These are phyloP conservation scores for Spilarctia lutea DNA, from an alignment of 2,888 invertebrate genomes.

Conservation along the genomic window DNA sequence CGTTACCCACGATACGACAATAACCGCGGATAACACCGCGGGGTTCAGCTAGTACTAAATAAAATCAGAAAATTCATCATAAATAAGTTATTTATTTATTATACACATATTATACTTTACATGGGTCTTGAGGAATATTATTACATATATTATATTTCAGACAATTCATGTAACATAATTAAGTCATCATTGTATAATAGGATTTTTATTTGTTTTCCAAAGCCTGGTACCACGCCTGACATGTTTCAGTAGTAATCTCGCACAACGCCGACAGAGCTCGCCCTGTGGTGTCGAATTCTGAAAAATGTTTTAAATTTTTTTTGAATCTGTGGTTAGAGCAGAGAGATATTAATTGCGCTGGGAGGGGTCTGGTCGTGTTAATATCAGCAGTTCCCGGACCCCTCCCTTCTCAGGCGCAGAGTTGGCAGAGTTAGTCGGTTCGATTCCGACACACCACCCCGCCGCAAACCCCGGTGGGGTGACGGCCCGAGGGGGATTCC, in stretches of 20 bases:
- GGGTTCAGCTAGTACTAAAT: no score
- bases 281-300: conserved; percentile 90
- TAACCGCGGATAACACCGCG: no score
- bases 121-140: not conserved
- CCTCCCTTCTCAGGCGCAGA: no score
- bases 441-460: no score
- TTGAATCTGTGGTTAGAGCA: not conserved
- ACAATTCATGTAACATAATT: not conserved
- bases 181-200: not conserved
- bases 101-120: not conserved
- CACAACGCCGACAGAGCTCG: conserved; percentile 92
- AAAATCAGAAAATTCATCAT: not conserved
- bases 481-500: no score
- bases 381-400: no score
- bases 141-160: conserved; percentile 12
- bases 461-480: no score
- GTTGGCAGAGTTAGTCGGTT: no score
- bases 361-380: no score
- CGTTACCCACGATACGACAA: no score
- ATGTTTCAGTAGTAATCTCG: conserved; percentile 93
- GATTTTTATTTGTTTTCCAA: conserved; percentile 68
- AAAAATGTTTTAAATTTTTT: conserved; percentile 45
- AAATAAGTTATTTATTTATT: not conserved
- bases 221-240: conserved; percentile 91
- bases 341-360: no score